Evolutionary conservation across 2,797 vertebrate species (phyloP).

Genomic region (Chiloscyllium punctatum): DNA sequence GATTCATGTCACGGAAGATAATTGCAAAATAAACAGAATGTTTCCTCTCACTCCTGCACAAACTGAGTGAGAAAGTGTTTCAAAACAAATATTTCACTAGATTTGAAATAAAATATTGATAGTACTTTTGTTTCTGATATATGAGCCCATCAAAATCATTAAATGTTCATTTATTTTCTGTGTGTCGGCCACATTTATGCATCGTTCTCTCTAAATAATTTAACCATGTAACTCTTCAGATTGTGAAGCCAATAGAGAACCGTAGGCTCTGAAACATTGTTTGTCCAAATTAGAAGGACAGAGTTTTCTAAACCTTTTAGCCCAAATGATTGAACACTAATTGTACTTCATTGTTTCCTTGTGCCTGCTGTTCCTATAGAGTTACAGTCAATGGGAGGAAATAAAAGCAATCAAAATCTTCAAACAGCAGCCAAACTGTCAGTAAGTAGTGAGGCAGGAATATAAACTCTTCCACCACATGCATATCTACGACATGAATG

Average conservation of each 20-base stretch:
- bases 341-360: constrained; percentile 2
- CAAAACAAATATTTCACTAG: background rate
- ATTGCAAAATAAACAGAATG: background rate
- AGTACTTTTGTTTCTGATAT: background rate
- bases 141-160: background rate
- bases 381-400: background rate
- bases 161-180: background rate
- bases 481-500: background rate
- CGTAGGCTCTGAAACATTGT: background rate
- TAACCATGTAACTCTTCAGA: background rate
- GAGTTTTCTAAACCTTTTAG: background rate
- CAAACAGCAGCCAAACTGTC: background rate
- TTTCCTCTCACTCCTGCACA: background rate
- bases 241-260: background rate
- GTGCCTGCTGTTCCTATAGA: background rate
- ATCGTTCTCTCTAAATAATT: background rate
- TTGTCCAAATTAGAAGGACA: background rate
- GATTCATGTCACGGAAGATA: background rate
- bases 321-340: background rate
- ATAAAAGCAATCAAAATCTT: background rate
- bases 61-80: background rate
- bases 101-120: constrained; percentile 8
- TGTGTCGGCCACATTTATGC: background rate
- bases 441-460: background rate
- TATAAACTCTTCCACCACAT: background rate